Conservation (phyloP, 2,113 vertebrate genomes). For the Strigops habroptila region DNA sequence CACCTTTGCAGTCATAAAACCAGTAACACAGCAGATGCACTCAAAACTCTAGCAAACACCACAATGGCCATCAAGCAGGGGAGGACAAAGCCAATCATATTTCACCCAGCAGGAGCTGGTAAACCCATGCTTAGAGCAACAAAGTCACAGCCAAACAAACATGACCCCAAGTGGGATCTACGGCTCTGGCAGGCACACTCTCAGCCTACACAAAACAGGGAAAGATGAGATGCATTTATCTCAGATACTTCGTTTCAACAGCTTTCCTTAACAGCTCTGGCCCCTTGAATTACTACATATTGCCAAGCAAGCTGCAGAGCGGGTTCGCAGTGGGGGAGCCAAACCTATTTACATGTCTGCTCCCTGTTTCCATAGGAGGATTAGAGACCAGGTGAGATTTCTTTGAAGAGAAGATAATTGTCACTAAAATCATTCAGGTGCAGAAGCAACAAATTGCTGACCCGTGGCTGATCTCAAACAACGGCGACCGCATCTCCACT, state of each 20-base stretch:
- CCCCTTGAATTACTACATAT: background rate
- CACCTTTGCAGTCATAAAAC: background rate
- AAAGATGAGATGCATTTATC: background rate
- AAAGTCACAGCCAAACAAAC: background rate
- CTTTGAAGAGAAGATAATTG: background rate
- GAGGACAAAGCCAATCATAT: background rate
- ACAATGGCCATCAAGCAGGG: background rate
- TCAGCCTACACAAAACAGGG: slow-evolving; percentile 2
- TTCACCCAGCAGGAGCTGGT: background rate
- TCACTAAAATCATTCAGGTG: background rate
- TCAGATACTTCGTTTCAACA: background rate
- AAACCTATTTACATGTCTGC: background rate
- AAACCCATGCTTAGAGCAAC: background rate
- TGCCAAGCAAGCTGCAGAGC: background rate
- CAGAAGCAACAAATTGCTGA: background rate
- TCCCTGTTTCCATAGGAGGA: background rate
- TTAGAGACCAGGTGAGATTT: background rate
- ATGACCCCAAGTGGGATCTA: background rate
- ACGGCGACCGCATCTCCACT: background rate
- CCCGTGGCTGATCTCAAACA: background rate
- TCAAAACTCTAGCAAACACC: background rate
- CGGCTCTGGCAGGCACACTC: background rate
- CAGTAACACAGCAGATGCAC: background rate
- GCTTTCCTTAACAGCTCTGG: background rate
- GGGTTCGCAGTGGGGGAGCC: background rate